These are phyloP conservation scores for Anastatus disparis DNA, from an alignment of 1,140 invertebrate genomes.

Conservation along the genomic window DNA sequence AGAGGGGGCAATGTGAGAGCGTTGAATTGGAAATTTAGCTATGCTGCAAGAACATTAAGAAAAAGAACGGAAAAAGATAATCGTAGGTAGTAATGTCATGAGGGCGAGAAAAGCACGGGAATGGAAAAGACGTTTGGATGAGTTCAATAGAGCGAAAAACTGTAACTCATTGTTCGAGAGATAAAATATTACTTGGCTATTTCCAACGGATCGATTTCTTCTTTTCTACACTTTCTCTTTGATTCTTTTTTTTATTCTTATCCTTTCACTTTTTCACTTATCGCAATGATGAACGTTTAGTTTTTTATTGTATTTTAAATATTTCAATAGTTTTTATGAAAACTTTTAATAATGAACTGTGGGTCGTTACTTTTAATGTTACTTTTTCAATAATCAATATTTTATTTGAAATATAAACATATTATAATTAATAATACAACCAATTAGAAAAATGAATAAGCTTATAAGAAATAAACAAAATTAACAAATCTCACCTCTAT, in stretches of 20 bases:
- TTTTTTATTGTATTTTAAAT: too few species aligned
- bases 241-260: background rate
- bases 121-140: slow-evolving; percentile 26
- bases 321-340: too few species aligned
- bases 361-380: too few species aligned
- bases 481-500: slow-evolving; percentile 70
- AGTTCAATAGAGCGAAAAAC: slow-evolving; percentile 36
- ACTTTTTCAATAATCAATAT: too few species aligned
- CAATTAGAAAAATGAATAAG: too few species aligned
- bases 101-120: background rate
- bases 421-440: too few species aligned
- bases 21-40: slow-evolving; percentile 14
- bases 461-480: too few species aligned
- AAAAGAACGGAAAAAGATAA: background rate
- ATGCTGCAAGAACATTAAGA: background rate
- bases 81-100: background rate
- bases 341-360: too few species aligned
- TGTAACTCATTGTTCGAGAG: slow-evolving; percentile 27
- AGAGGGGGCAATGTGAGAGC: background rate
- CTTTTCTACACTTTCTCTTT: slow-evolving; percentile 26
- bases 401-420: too few species aligned
- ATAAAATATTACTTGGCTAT: slow-evolving; percentile 32
- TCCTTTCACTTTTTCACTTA: background rate
- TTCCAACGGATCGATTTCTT: slow-evolving; percentile 19
- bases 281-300: too few species aligned